Evolutionary conservation across 2,888 invertebrate species (phyloP), one percentile per base, ranked within the genome.

Genomic region (Miltochrista miniata): DNA sequence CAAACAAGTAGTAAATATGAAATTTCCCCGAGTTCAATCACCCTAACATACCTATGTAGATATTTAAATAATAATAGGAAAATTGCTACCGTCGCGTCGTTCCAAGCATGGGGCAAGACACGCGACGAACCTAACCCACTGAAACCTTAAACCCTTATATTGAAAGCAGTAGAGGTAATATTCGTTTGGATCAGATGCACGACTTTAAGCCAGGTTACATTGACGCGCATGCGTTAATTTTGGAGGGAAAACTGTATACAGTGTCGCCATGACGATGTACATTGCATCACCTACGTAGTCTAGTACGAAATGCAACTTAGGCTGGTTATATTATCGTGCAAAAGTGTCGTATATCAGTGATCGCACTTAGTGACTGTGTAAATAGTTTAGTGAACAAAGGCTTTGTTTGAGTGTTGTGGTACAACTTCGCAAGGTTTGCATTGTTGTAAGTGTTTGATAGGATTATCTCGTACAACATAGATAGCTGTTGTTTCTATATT

Each of bases 221-320:
- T 59, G 60, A 59, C 70, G 86, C 90, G 90, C 89, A 89, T 88
- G 90, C 88, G 88, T 80, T 66, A 60, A 62, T 88, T 88, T 90
- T 89, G 90, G 89, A 89, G 89, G 89, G 88, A 90, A 89, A 87
- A 81, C 72, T 74, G 74, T 77, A 76, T 81, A 81, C 87, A 84
- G 80, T 82, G 87, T 88, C 80, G 79, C 73, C 79, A 90, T 88
- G 60, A 89, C 83, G 69, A 64, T 68, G 75, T 72, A 64, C 67
- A 76, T 70, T 84, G 81, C 83, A 44, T 44, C 44, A 87, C 75
- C 70, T 34, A 45, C 30, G 15, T 48, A 34, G 43, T 47, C 43
- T 73, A 71, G 69, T 72, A 56, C 62, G 59, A 53, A 46, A 68
- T 67, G 62, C 68, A 70, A 38, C 64, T 61, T 65, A 60, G 59